A percentile compares a stretch with the other conserved stretches of the same genome.
These are phyloP conservation scores for Todiramphus chloris DNA, from an alignment of 2,113 vertebrate genomes.

Conservation along the genomic window DNA sequence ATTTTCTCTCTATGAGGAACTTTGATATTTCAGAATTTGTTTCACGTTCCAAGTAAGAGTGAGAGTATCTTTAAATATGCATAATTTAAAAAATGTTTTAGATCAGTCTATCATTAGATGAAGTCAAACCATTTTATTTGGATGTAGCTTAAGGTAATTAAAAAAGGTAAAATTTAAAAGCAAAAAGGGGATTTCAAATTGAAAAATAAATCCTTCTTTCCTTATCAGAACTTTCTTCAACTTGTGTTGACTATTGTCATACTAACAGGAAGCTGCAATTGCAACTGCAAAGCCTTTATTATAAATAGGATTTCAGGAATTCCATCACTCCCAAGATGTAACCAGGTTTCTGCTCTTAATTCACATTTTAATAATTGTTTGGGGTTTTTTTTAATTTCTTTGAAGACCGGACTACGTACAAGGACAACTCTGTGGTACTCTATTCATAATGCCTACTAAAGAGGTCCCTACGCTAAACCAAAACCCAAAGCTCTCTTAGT, in stretches of 20 bases:
- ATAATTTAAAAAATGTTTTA: neutral
- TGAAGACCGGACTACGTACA: neutral
- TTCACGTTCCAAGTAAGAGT: neutral
- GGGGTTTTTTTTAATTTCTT: neutral
- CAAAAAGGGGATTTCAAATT: neutral
- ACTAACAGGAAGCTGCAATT: neutral
- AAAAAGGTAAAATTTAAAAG: neutral
- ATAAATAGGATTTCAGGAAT: neutral
- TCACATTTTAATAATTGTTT: neutral
- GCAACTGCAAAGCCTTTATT: neutral
- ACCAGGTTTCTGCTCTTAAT: neutral
- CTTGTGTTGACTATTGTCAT: neutral
- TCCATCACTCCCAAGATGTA: neutral
- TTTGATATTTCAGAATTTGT: neutral
- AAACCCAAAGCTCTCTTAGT: neutral
- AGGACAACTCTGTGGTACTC: neutral
- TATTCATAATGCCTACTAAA: neutral
- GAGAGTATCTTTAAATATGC: neutral
- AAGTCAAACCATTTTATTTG: neutral
- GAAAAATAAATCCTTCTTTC: neutral
- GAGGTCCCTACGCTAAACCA: neutral
- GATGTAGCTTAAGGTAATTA: neutral
- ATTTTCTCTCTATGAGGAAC: neutral
- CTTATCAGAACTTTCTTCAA: neutral
- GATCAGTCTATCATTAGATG: neutral